Evolutionary conservation across 2,888 invertebrate species (phyloP).

Genomic region (Druceiella hillmani): DNA sequence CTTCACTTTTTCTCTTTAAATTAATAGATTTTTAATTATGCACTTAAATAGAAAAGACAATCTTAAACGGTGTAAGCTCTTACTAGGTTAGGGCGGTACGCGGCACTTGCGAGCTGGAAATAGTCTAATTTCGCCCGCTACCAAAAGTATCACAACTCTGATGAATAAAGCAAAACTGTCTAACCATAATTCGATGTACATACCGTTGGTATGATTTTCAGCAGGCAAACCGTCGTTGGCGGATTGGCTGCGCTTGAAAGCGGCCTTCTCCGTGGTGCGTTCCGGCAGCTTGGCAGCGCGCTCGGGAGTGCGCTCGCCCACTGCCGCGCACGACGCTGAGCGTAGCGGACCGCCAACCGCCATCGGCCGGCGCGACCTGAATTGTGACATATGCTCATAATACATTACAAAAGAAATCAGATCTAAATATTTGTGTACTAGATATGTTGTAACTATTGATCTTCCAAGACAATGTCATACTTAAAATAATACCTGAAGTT

Average conservation of each 20-base stretch:
- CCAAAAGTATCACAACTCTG: no score
- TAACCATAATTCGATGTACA: no score
- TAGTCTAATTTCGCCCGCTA: no score
- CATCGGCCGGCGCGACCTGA: constrained; percentile 39
- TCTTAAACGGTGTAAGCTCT: no score
- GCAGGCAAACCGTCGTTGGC: constrained; percentile 49
- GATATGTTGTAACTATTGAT: background rate
- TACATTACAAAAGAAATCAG: background rate
- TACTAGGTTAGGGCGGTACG: no score
- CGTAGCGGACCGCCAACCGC: constrained; percentile 40
- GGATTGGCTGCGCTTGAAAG: constrained; percentile 45
- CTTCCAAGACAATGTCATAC: background rate
- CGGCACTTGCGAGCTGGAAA: no score
- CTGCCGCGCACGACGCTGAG: constrained; percentile 43
- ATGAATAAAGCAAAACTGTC: no score
- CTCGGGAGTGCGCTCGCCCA: constrained; percentile 34
- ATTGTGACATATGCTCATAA: constrained; percentile 38
- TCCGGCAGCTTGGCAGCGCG: constrained; percentile 19
- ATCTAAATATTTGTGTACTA: background rate
- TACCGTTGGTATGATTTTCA: no score
- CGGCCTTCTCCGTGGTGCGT: constrained; percentile 30
- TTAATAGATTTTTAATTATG: no score
- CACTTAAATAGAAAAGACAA: no score
- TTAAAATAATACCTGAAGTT: constrained; percentile 45
- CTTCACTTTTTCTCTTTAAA: no score